Conservation (phyloP, 2,113 vertebrate genomes). For the Microtus montanus region DNA sequence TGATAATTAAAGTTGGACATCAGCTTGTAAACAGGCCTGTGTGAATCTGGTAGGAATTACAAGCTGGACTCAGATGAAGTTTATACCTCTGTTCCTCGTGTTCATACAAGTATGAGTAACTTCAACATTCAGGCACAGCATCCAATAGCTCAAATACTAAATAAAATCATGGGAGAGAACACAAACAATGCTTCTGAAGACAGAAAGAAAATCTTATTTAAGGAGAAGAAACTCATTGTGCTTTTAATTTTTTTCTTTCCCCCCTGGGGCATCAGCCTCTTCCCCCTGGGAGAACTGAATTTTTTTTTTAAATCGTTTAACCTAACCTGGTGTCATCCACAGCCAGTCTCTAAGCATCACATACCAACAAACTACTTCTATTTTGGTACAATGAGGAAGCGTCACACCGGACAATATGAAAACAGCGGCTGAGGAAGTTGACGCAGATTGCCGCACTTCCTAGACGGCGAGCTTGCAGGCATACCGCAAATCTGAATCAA, state of each 20-base stretch:
- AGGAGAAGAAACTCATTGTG: not conserved
- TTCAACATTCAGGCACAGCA: not conserved
- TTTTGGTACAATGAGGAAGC: conserved; percentile 73
- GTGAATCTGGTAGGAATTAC: not conserved
- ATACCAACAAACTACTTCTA: conserved; percentile 75
- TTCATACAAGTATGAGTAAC: conserved; percentile 8
- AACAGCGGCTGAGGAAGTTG: conserved; percentile 53
- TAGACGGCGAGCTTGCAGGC: not conserved
- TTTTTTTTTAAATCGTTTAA: conserved; percentile 2
- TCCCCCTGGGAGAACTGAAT: conserved; percentile 22
- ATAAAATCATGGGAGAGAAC: not conserved
- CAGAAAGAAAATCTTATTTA: conserved; percentile 5
- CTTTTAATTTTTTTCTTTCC: not conserved
- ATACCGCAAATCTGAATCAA: conserved; percentile 8
- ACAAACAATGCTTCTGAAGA: not conserved
- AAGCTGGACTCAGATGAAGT: not conserved
- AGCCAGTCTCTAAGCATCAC: conserved; percentile 61
- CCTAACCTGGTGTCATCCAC: not conserved
- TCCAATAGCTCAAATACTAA: conserved; percentile 34
- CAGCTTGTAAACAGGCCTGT: not conserved
- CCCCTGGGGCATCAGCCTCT: not conserved
- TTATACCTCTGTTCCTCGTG: not conserved
- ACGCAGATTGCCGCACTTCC: conserved; percentile 54
- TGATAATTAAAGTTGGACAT: not conserved
- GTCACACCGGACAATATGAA: conserved; percentile 32